Evolutionary conservation across 1,140 invertebrate genomes (phyloP), one percentile per base, ranked within the genome.

Genomic region (Pogonognathellus flavescens): DNA sequence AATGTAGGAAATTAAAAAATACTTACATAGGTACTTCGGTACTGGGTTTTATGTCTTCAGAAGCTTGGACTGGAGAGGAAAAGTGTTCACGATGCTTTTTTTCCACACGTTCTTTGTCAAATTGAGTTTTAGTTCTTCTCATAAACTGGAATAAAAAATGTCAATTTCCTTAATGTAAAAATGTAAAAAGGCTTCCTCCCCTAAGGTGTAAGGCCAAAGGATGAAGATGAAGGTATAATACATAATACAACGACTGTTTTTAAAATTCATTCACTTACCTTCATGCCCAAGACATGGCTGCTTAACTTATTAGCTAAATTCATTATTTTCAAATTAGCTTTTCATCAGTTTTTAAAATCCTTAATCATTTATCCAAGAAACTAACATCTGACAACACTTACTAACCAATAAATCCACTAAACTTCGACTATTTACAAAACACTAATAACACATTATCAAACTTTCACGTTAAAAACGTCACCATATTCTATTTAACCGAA

Each of bases 61-160:
- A 14, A 0, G 49, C 11, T 11, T 55, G 22, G 3, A 4, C 92
- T 93, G 92, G 89, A 93, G 93, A 89, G 93, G 92, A 57, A 93
- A 93, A 90, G 95, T 94, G 90, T 94, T 91, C 89, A 92, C 90
- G 90, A 93, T 93, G 87, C 92, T 93, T 92, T 94, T 94, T 88
- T 93, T 95, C 94, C 91, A 94, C 94, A 62, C 93, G 89, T 90
- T 96, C 94, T 89, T 94, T 93, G 88, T 95, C 93, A 14, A 95
- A 93, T 89, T 95, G 94, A 66, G 96, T 94, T 91, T 96, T 97
- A 53, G 95, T 96, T 89, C 94, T 94, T 90, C 96, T 95, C 96
- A 98, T 98, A 91, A 98, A 98, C 93, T 94, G 41, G 9, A 31
- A 41, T n/a, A n/a, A 0, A 13, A 76, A 57, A 80, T 25, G 10